Evolutionary conservation across 2,113 vertebrate species (phyloP), one percentile per base, ranked within the genome.

Genomic region (Thunnus thynnus): DNA sequence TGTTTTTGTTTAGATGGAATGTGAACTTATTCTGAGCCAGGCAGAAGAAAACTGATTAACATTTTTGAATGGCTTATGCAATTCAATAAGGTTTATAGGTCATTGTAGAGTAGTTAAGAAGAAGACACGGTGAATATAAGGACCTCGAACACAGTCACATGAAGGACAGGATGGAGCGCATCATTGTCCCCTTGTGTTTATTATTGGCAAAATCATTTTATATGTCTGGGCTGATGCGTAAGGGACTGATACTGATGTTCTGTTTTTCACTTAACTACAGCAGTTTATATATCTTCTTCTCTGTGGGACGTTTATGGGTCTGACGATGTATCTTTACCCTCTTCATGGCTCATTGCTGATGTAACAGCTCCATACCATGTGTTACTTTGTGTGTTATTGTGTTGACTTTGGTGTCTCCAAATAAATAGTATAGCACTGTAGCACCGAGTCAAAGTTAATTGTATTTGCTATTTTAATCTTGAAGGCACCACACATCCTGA

Each of bases 1-100:
- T 78, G 30, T 72, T 83, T 64, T 83, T 71, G 13, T 82, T 69
- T 18, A 20, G 36, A 51, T 82, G 72, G 72, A 87, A 80, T 75
- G 51, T 46, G 20, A 51, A 58, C 20, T 63, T 72, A 20, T 36
- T 56, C n/a, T 57, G 75, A 63, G 16, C 2, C 17, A 64, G 30
- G 74, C 6, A 61, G 63, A 63, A 44, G 47, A 20, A 22, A 52
- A 36, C 27, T 25, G 1, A 52, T 47, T 47, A 44, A 50, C 57
- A 46, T 48, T 12, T 74, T 5, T 46, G 7, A 17, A 41, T 14
- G 3, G 52, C 67, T 44, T 63, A 76, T 78, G 16, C 20, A 36
- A 22, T 20, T 13, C 6, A 69, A 81, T 73, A 22, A 50, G 17
- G 11, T 80, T 62, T 55, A 17, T 20, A 51, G 14, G 51, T 46